Base-by-base conservation (phyloP, 2,888 invertebrate genomes). In the Anthrax anthrax region DNA sequence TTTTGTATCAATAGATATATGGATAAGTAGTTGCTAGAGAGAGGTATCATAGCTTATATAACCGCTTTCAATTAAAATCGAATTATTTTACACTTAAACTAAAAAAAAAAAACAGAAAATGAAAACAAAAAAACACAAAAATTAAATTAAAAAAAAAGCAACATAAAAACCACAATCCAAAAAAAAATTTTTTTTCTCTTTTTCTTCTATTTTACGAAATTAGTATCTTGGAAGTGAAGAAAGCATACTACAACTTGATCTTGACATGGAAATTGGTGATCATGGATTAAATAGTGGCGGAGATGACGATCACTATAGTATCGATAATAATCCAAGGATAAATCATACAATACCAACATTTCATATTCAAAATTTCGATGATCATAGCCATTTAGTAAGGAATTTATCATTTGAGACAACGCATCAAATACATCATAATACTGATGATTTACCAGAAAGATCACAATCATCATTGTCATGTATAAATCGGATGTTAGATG, bases 151-250 rank as follows among this genome's bases (percentile, higher is more conserved):
- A 23, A 32, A 32, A 32, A 29, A 32, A 32, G n/a, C n/a, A n/a
- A n/a, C n/a, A 32, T 12, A 5, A 12, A 32, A 32, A 32, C 3
- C 29, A 32, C 8, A 32, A 12, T 12, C 9, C 8, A 32, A 9
- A 32, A 32, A 32, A 32, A 32, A 9, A 12, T 4, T 32, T 10
- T 29, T 12, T 29, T 29, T 12, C 29, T 12, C 3, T 32, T 12
- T 39, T 38, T 16, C 37, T 18, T 43, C 8, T 18, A 36, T 43
- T 13, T 18, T 13, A 18, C 4, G 12, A 5, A 18, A 18, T 18
- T 39, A 86, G 85, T 84, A 84, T 69, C 78, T 84, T 42, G 86
- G 84, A 56, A 87, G 86, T 60, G 85, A 86, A 64, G 87, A 87
- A 69, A 85, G 85, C 63, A 84, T 87, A 54, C 70, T 87, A 47